These are phyloP conservation scores for Temnothorax ravouxi DNA, from an alignment of 2,888 invertebrate species.

Conservation along the genomic window DNA sequence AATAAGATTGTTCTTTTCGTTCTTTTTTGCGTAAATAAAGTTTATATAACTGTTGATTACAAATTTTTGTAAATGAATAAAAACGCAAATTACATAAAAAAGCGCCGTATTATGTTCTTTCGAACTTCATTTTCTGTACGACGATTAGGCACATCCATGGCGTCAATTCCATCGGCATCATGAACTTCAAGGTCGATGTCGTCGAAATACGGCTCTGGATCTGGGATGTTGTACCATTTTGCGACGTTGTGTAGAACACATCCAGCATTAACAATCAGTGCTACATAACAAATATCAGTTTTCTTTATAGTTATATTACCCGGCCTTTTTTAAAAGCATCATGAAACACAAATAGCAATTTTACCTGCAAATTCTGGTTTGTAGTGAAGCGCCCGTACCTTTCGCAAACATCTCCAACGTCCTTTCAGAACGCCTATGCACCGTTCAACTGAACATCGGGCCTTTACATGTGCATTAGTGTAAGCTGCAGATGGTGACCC, in stretches of 20 bases:
- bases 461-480: not conserved
- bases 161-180: not conserved
- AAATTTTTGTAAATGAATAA: not conserved
- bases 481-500: constrained; percentile 4
- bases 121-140: not conserved
- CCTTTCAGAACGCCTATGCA: constrained; percentile 51
- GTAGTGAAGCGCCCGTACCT: constrained; percentile 56
- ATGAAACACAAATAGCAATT: not conserved
- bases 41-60: too few relatives aligned
- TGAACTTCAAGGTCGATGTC: not conserved
- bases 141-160: not conserved
- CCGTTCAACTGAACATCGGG: not conserved
- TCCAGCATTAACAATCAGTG: not conserved
- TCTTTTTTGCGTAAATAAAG: too few relatives aligned
- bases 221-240: not conserved
- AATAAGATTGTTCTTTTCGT: too few relatives aligned
- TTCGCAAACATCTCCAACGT: constrained; percentile 53
- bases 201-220: not conserved
- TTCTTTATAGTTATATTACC: constrained; percentile 5
- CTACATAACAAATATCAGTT: not conserved
- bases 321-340: not conserved
- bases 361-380: constrained; percentile 37
- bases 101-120: constrained; percentile 2
- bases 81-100: not conserved
- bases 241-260: not conserved